Evolutionary conservation across 2,888 invertebrate species (phyloP).

Genomic region (Drosophila siamana): DNA sequence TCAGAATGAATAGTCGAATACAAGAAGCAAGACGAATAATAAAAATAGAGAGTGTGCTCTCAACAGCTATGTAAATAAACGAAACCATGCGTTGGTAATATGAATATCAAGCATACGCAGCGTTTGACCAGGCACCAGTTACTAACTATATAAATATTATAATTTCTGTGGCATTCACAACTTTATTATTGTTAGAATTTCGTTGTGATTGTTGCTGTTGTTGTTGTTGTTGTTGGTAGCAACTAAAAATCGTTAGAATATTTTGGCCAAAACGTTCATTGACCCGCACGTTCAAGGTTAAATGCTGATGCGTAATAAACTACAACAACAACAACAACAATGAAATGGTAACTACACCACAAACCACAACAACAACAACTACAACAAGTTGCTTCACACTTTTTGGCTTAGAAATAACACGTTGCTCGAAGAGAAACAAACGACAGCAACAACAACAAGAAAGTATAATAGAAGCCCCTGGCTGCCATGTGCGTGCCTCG

Average conservation of each 20-base stretch:
- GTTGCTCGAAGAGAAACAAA: conserved; percentile 49
- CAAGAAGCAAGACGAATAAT: not conserved
- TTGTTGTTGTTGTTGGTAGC: conserved; percentile 42
- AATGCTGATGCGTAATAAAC: conserved; percentile 78
- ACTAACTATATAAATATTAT: conserved; percentile 35
- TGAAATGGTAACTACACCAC: conserved; percentile 26
- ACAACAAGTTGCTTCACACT: conserved; percentile 66
- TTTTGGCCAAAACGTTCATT: conserved; percentile 83
- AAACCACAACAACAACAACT: conserved; percentile 26
- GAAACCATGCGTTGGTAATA: conserved; percentile 3
- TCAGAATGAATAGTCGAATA: not conserved
- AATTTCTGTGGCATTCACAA: conserved; percentile 51
- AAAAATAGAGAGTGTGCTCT: not conserved
- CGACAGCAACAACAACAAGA: conserved; percentile 23
- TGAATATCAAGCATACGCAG: conserved; percentile 56
- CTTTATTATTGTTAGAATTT: conserved; percentile 47
- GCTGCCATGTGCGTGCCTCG: conserved; percentile 61
- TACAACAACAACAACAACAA: conserved; percentile 52
- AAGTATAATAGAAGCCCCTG: conserved; percentile 39
- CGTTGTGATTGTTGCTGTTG: conserved; percentile 37
- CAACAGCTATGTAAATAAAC: conserved; percentile 20
- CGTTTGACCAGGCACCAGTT: conserved; percentile 23
- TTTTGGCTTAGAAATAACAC: conserved; percentile 61
- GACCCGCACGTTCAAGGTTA: conserved; percentile 83
- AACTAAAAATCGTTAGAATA: conserved; percentile 71